phyloP scores from a whole-genome alignment of 37 sponge, comb jelly and placozoan species.

The Lycopodina hypogea region DNA sequence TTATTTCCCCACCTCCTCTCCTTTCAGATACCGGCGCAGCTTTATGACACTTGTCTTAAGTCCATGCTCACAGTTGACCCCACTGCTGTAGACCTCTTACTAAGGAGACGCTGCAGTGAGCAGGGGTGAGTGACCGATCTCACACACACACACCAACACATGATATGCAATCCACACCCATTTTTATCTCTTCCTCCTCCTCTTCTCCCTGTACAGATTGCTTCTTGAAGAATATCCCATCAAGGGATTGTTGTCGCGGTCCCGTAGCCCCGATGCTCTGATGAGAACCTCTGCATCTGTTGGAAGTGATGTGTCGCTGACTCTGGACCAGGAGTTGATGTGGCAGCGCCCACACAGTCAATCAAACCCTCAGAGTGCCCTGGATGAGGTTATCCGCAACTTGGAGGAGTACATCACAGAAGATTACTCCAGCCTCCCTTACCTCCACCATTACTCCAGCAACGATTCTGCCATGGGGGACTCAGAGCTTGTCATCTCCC shows the following conservation, averaged over 20 bases:
- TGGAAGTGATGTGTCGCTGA: not conserved
- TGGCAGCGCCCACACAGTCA: slow-evolving; percentile 26
- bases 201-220: slow-evolving; percentile 7
- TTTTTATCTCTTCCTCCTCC: not conserved
- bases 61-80: slow-evolving; percentile 53
- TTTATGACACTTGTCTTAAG: slow-evolving; percentile 48
- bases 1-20: not conserved
- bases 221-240: slow-evolving; percentile 3
- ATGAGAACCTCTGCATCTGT: not conserved
- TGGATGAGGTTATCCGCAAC: slow-evolving; percentile 44
- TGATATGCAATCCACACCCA: not conserved
- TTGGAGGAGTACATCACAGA: slow-evolving; percentile 37
- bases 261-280: slow-evolving; percentile 35
- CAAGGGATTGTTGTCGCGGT: slow-evolving; percentile 3
- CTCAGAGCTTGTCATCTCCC: slow-evolving; percentile 35
- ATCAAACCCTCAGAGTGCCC: slow-evolving; percentile 26
- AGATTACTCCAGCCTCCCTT: not conserved
- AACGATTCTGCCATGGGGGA: slow-evolving; percentile 49
- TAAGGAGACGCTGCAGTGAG: slow-evolving; percentile 53
- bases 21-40: slow-evolving; percentile 59
- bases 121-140: slow-evolving; percentile 52
- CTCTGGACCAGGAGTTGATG: slow-evolving; percentile 1
- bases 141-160: not conserved
- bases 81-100: slow-evolving; percentile 57
- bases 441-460: slow-evolving; percentile 17